Evolutionary conservation across 1,140 invertebrate genomes (phyloP), one percentile per base, ranked within the genome.

Genomic region (Plutomurus gul): DNA sequence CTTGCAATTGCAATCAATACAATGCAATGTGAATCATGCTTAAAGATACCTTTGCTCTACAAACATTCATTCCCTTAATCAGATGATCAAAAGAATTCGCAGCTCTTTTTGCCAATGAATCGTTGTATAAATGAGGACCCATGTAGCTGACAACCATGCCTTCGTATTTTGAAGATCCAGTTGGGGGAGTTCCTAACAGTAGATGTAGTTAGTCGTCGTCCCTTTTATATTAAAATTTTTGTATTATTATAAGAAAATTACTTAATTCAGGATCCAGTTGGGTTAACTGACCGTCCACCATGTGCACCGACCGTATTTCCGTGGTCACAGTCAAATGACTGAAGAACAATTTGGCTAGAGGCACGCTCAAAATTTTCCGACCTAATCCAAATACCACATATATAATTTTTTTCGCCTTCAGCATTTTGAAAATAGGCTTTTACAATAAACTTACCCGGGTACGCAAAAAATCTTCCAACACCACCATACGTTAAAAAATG

Each of bases 391-490:
- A 60, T 27, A 47, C 11, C 18, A 47, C 25, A 30, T 56, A 11
- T 30, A 74, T 36, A 30, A 76, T 30, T 16, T 20, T 73, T n/a
- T n/a, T n/a, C n/a, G n/a, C n/a, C n/a, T n/a, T n/a, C n/a, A n/a
- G n/a, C n/a, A n/a, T n/a, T n/a, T 43, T n/a, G 51, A 33, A n/a
- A 75, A 39, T 25, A 3, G 6, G 3, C 22, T 36, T 30, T 30
- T 65, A 1, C 46, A 47, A n/a, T 13, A 8, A 18, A 20, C 16
- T 77, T 84, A 84, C 84, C 84, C 78, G 84, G 82, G 78, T 76
- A 79, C 18, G 84, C 82, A 75, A 85, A 84, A 43, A 83, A 81
- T 20, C 81, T 82, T 1, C 79, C 84, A 30, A 84, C 82, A 11
- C 83, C 82, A 30, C 81, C 79, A 20, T 76, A 82, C 3, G 60